phyloP scores from a whole-genome alignment of 2,888 invertebrate species.

The Amaurobius ferox region DNA sequence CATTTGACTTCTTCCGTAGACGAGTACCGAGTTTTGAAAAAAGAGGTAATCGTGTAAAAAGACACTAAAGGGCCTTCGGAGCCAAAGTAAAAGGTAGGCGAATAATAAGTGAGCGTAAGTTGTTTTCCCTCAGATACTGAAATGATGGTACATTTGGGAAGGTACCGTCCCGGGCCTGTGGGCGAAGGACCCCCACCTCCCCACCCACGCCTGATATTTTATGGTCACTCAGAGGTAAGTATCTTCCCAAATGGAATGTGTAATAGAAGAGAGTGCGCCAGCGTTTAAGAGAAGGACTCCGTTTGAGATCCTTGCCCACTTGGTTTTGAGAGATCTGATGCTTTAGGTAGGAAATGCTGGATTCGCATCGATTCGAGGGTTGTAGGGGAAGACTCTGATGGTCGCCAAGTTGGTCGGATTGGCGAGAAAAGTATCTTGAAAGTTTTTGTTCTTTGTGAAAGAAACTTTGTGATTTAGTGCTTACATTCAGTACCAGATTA shows the following conservation, averaged over 20 bases:
- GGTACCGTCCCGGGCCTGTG: slow-evolving; percentile 15
- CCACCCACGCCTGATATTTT: slow-evolving; percentile 47
- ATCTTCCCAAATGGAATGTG: slow-evolving; percentile 65
- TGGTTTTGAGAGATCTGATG: slow-evolving; percentile 52
- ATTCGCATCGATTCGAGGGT: slow-evolving; percentile 60
- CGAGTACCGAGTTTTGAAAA: slow-evolving; percentile 15
- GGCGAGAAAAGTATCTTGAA: background rate
- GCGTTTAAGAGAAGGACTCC: slow-evolving; percentile 16
- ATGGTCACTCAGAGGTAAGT: slow-evolving; percentile 69
- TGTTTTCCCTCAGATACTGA: slow-evolving; percentile 40
- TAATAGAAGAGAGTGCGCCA: slow-evolving; percentile 67
- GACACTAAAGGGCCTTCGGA: slow-evolving; percentile 54
- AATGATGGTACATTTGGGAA: slow-evolving; percentile 58
- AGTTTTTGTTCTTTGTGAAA: too few relatives aligned
- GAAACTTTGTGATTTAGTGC: too few relatives aligned
- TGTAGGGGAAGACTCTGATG: slow-evolving; percentile 2
- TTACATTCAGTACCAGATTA: too few relatives aligned
- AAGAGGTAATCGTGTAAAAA: slow-evolving; percentile 51
- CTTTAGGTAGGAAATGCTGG: slow-evolving; percentile 46
- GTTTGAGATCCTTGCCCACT: background rate
- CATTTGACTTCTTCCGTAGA: slow-evolving; percentile 35
- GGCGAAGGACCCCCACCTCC: background rate
- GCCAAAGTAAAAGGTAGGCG: slow-evolving; percentile 15
- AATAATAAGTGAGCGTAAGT: slow-evolving; percentile 9
- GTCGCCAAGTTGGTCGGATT: slow-evolving; percentile 28